Conservation (phyloP, 2,888 invertebrate genomes). For the Carcina quercana region DNA sequence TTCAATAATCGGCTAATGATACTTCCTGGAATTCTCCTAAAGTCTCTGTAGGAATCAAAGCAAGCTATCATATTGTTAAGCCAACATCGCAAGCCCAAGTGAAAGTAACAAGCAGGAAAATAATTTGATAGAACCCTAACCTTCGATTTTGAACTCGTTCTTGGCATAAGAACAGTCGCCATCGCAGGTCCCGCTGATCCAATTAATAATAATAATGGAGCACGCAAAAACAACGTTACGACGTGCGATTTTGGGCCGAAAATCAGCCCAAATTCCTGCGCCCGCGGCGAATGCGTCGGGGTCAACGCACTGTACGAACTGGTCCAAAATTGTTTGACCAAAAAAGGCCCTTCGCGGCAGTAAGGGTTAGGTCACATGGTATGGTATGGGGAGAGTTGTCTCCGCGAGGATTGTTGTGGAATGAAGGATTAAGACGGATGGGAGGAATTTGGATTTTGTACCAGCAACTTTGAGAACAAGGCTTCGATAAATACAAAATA, state of each 20-base stretch:
- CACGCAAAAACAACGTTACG: constrained; percentile 58
- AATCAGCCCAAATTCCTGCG: constrained; percentile 61
- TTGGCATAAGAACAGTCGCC: constrained; percentile 42
- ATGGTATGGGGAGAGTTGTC: constrained; percentile 29
- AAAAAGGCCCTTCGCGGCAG: constrained; percentile 47
- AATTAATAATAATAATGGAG: constrained; percentile 68
- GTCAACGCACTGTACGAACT: constrained; percentile 48
- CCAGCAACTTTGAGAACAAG: too few species aligned
- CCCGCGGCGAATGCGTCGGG: constrained; percentile 29
- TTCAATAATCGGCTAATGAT: too few species aligned
- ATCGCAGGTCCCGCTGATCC: constrained; percentile 55
- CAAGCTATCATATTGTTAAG: too few species aligned
- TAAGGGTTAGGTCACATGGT: constrained; percentile 11
- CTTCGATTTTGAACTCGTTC: constrained; percentile 16
- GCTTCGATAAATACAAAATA: too few species aligned
- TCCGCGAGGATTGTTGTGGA: too few species aligned
- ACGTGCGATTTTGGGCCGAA: constrained; percentile 62
- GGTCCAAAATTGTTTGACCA: constrained; percentile 59
- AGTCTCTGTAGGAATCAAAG: too few species aligned
- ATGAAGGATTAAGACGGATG: too few species aligned
- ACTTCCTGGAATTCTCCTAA: too few species aligned
- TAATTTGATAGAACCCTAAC: constrained; percentile 31
- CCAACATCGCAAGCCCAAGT: too few species aligned
- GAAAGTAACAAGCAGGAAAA: too few species aligned
- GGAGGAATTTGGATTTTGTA: too few species aligned